phyloP scores from a whole-genome alignment of 2,113 vertebrate species.

The Amia ocellicauda region DNA sequence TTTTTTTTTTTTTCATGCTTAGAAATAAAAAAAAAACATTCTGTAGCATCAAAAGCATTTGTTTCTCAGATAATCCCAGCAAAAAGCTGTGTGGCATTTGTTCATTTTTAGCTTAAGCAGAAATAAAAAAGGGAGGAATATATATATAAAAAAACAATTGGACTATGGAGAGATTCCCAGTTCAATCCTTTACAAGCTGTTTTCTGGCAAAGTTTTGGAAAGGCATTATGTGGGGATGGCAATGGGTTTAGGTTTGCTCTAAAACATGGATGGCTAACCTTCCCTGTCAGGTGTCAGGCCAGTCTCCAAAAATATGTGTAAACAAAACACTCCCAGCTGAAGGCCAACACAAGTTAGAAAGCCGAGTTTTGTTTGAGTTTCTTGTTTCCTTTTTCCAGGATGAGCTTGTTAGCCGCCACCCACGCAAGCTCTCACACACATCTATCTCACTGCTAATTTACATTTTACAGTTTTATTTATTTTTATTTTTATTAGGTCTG shows the following conservation, averaged over 20 bases:
- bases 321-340: slow-evolving; percentile 9
- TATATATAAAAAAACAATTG: too few species aligned
- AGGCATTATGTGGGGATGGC: too few species aligned
- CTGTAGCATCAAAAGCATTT: slow-evolving; percentile 42
- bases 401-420: background rate
- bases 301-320: background rate
- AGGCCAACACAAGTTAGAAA: too few species aligned
- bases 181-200: slow-evolving; percentile 42
- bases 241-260: background rate
- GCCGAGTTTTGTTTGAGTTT: too few species aligned
- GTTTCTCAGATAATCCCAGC: slow-evolving; percentile 49
- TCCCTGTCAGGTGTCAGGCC: background rate
- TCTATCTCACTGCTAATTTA: background rate
- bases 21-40: slow-evolving; percentile 22
- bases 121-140: too few species aligned
- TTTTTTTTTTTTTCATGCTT: too few species aligned
- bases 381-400: background rate
- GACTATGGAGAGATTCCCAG: too few species aligned
- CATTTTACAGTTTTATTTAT: background rate
- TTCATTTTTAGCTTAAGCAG: slow-evolving; percentile 51
- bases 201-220: slow-evolving; percentile 27
- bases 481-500: too few species aligned
- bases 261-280: background rate
- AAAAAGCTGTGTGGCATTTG: slow-evolving; percentile 47
- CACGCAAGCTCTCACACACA: background rate